Evolutionary conservation across 2,797 vertebrate genomes (phyloP), one percentile per base, ranked within the genome.

Genomic region (Masticophis lateralis): DNA sequence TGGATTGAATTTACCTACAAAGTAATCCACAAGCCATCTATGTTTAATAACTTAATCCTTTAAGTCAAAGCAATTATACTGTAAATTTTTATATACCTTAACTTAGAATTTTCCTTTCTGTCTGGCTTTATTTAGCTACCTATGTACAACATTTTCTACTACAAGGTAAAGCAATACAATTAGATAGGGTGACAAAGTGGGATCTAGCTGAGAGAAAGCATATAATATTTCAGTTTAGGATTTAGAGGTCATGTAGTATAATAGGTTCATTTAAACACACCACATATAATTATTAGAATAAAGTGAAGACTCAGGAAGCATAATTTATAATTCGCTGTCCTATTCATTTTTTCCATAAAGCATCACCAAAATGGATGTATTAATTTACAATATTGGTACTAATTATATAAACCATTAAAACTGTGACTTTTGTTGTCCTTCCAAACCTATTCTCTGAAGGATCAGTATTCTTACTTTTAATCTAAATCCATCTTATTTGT

Each of bases 21-120:
- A 9, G 43, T 86, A 91, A 88, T 88, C 90, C 88, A 86, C 83
- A 93, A 91, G 94, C 53, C 93, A 94, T 91, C 93, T 57, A 93
- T 87, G 91, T 69, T 60, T 86, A 93, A 11, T 32, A 5, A 92
- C n/a, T 32, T 51, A 43, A 66, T 55, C 13, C 9, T 87, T 92
- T 59, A 83, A 56, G 43, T 69, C 53, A 53, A 69, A 74, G 13
- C 53, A 55, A 91, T 91, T 91, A 83, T 91, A 88, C 16, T 57
- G n/a, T 56, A 69, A 27, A 43, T 74, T 7, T 7, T 51, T 51
- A 92, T 79, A 89, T 57, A 59, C 27, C 55, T 74, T 59, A 74
- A 20, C 22, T 14, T 47, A 43, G 63, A 57, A 74, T 74, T 57
- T 87, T 37, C 9, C 32, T 37, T 28, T 92, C 37, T 88, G 18